Evolutionary conservation across 2,888 invertebrate genomes (phyloP).

Genomic region (Hydroisotoma schaefferi): DNA sequence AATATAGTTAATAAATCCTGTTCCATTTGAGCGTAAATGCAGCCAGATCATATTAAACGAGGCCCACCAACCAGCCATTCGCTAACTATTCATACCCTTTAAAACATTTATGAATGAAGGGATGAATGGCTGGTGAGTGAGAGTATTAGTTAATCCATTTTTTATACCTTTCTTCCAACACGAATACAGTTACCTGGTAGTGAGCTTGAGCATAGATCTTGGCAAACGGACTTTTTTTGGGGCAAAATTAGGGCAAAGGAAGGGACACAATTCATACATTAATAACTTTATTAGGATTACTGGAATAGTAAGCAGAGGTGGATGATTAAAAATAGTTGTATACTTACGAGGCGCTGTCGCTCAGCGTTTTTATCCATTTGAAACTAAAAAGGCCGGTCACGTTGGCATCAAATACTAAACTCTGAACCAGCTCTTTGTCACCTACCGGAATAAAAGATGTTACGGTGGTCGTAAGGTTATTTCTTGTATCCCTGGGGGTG

Average conservation of each 20-base stretch:
- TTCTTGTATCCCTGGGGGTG: not conserved
- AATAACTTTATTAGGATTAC: not conserved
- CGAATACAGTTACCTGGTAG: constrained; percentile 31
- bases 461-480: constrained; percentile 27
- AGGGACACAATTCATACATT: not conserved
- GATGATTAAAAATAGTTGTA: too few species aligned
- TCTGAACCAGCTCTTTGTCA: constrained; percentile 78
- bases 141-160: not conserved
- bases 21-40: constrained; percentile 5
- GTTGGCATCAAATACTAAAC: constrained; percentile 81
- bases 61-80: constrained; percentile 17
- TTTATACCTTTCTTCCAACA: not conserved
- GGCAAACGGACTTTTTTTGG: constrained; percentile 33
- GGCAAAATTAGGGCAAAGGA: too few species aligned
- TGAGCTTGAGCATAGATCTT: constrained; percentile 34
- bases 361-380: constrained; percentile 12
- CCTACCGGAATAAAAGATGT: too few species aligned
- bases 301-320: not conserved
- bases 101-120: too few species aligned
- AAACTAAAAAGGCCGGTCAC: constrained; percentile 73
- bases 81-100: too few species aligned
- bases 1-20: too few species aligned
- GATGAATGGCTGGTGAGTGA: constrained; percentile 2
- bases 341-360: constrained; percentile 6
- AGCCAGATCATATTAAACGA: constrained; percentile 18